Percentiles rank a stretch among this genome's conserved stretches.
Evolutionary conservation across 2,113 vertebrate species (phyloP).

Genomic region (Leptobrachium ailaonicum): DNA sequence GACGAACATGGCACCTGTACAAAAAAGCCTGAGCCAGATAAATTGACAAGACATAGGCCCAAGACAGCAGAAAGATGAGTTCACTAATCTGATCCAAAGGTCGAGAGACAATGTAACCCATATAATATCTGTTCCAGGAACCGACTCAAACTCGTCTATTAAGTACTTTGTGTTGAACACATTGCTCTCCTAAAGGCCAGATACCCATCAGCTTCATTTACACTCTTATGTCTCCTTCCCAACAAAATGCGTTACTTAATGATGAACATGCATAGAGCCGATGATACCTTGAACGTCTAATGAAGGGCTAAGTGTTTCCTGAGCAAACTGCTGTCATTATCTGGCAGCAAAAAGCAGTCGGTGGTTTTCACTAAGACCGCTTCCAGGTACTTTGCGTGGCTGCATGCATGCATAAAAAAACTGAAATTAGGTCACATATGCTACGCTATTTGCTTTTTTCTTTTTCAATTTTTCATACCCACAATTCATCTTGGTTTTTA

Average conservation of each 20-base stretch:
- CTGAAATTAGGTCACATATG: background rate
- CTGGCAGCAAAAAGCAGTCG: background rate
- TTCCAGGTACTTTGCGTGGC: background rate
- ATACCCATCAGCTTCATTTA: background rate
- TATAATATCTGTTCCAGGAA: background rate
- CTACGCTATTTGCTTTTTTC: background rate
- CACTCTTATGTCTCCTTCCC: background rate
- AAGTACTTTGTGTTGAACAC: background rate
- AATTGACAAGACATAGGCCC: too few species aligned
- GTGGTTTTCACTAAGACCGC: constrained; percentile 2
- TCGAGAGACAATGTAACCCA: background rate
- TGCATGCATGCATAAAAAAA: background rate
- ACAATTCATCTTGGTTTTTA: too few species aligned
- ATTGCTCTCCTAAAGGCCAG: background rate
- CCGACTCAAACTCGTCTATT: background rate
- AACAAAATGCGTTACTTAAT: background rate
- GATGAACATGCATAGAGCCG: background rate
- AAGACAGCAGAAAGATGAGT: background rate
- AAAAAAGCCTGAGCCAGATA: too few species aligned
- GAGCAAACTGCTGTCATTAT: background rate
- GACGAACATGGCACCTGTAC: too few species aligned
- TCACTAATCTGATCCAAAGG: background rate
- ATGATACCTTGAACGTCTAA: background rate
- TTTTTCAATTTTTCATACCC: too few species aligned
- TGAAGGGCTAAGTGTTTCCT: constrained; percentile 8